Evolutionary conservation across 2,888 invertebrate genomes (phyloP).

Genomic region (Tipula confusa): DNA sequence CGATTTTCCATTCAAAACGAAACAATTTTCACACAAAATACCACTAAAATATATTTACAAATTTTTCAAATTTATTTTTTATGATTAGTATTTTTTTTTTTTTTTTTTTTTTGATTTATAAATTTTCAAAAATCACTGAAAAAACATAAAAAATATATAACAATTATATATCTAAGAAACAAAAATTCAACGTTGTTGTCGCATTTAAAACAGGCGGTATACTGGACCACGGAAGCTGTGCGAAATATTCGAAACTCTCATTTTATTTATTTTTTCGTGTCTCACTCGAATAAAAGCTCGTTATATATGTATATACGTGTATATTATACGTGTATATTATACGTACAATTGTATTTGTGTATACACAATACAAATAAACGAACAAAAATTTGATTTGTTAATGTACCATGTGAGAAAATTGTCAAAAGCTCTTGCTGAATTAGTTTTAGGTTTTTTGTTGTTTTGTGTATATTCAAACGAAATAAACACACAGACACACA

Average conservation of each 20-base stretch:
- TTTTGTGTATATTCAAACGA: background rate
- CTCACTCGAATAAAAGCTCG: background rate
- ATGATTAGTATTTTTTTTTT: background rate
- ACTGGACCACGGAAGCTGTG: conserved; percentile 28
- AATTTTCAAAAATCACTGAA: background rate
- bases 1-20: conserved; percentile 6
- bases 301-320: background rate
- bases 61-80: background rate
- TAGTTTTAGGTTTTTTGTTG: background rate
- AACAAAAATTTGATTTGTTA: background rate
- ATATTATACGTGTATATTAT: background rate
- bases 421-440: background rate
- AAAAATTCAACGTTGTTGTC: conserved; percentile 27
- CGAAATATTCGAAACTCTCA: background rate
- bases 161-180: background rate
- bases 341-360: too few species aligned
- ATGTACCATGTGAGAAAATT: conserved; percentile 1
- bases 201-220: conserved; percentile 28
- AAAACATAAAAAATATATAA: conserved; percentile 12
- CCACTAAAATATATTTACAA: conserved; percentile 16
- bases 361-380: background rate
- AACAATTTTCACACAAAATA: background rate
- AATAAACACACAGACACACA: background rate
- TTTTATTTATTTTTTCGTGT: background rate
- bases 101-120: background rate